phyloP scores from a whole-genome alignment of 2,113 vertebrate species.

The Vulpes lagopus region DNA sequence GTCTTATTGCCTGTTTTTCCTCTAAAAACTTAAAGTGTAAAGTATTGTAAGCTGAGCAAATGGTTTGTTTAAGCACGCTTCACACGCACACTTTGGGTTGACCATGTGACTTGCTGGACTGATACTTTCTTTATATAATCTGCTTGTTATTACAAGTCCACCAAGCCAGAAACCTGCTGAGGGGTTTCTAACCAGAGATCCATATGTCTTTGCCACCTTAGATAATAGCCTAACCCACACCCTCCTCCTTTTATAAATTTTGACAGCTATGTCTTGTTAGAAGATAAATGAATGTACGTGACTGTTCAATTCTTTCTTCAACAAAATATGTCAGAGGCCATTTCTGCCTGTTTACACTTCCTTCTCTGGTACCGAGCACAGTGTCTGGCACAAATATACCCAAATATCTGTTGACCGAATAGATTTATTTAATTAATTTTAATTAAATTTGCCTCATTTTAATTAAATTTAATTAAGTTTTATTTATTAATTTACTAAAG shows the following conservation, averaged over 20 bases:
- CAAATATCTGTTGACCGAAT: not conserved
- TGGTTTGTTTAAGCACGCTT: not conserved
- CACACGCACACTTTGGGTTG: not conserved
- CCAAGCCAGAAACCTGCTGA: not conserved
- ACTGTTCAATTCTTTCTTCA: not conserved
- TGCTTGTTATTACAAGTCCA: not conserved
- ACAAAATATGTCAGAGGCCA: not conserved
- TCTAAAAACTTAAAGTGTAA: not conserved
- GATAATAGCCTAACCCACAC: not conserved
- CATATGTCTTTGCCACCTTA: not conserved
- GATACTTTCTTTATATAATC: not conserved
- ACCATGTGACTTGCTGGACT: not conserved
- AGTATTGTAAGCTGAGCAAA: not conserved
- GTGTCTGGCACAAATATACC: not conserved
- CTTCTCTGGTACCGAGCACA: not conserved
- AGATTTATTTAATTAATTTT: not conserved
- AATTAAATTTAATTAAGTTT: not conserved
- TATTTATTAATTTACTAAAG: conserved; percentile 1
- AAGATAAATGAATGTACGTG: not conserved
- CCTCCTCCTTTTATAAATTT: not conserved
- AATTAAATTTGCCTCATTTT: not conserved
- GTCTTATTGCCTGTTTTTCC: not conserved
- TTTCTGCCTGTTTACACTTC: not conserved
- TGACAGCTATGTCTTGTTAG: not conserved
- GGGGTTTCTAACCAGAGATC: not conserved